Percentiles rank a stretch among this genome's conserved stretches.
Conservation (phyloP, 2,888 invertebrate species). For the Pseudococcus jackbeardsleyi region DNA sequence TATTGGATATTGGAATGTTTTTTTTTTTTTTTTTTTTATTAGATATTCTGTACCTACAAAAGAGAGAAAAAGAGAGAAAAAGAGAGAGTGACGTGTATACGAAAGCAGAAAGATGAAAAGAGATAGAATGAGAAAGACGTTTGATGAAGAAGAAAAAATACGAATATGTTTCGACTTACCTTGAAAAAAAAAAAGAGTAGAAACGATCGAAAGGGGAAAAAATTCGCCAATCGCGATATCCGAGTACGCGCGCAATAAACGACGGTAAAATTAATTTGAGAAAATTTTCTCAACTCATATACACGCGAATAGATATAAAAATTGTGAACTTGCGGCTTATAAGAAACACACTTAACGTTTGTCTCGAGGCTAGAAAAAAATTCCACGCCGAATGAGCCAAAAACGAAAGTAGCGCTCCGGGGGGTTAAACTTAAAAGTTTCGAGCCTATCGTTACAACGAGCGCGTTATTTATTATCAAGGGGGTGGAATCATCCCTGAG, state of each 20-base stretch:
- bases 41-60: neutral
- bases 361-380: constrained; percentile 59
- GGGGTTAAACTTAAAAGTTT: constrained; percentile 61
- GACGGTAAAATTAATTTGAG: constrained; percentile 18
- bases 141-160: neutral
- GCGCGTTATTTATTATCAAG: constrained; percentile 63
- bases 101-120: neutral
- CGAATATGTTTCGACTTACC: constrained; percentile 1
- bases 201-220: neutral
- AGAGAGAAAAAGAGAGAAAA: neutral
- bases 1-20: neutral
- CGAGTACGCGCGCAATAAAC: constrained; percentile 21
- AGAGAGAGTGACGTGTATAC: neutral
- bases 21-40: neutral
- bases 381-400: constrained; percentile 14
- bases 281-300: constrained; percentile 39
- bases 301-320: constrained; percentile 14
- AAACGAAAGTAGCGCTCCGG: constrained; percentile 60
- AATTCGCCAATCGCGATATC: neutral
- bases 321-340: constrained; percentile 33
- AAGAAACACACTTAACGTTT: constrained; percentile 54
- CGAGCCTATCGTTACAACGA: constrained; percentile 60
- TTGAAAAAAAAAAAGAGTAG: neutral
- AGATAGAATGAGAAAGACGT: too few species aligned
- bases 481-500: constrained; percentile 64